Evolutionary conservation across 1,140 invertebrate genomes (phyloP), one percentile per base, ranked within the genome.

Genomic region (Daktulosphaira vitifoliae): DNA sequence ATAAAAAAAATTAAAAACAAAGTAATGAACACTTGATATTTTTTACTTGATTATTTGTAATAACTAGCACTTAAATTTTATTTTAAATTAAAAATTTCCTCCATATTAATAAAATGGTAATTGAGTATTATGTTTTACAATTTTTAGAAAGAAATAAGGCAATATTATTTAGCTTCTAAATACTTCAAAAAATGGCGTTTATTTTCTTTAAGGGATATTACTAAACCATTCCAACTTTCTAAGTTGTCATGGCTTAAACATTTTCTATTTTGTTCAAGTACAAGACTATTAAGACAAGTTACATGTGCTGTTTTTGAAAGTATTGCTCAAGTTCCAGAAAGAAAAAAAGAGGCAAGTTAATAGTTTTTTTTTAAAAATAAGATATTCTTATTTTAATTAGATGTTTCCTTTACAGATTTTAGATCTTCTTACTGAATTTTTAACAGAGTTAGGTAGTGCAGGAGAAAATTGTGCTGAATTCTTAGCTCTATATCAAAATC

Each of bases 401-500:
- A 26, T 46, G n/a, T 18, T 22, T 22, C 7, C 22, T 51, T 11
- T 62, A 0, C 26, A 86, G 78, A 82, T 96, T 26, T 75, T 97
- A 3, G 86, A 95, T 53, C 77, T 96, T 70, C 74, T 97, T 16
- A 96, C 92, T 0, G 84, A 84, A 52, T 98, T 92, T 74, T 76
- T 98, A 33, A 85, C 89, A 62, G 87, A 94, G 73, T 77, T 96
- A 11, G 85, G 87, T 11, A 76, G 77, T 0, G 89, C 89, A 13
- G 94, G 94, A 2, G 92, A 96, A 75, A 88, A 86, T 70, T 89
- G 91, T 65, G 85, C 87, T n/a, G 92, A 98, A 73, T 98, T 94
- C 72, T 79, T 95, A 13, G 79, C 83, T 6, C 75, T 95, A 0
- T 96, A 93, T 75, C 88, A 93, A 73, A 86, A 80, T 70, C 77